Base-by-base conservation (phyloP, 2,888 invertebrate genomes). In the Orthosia cruda region DNA sequence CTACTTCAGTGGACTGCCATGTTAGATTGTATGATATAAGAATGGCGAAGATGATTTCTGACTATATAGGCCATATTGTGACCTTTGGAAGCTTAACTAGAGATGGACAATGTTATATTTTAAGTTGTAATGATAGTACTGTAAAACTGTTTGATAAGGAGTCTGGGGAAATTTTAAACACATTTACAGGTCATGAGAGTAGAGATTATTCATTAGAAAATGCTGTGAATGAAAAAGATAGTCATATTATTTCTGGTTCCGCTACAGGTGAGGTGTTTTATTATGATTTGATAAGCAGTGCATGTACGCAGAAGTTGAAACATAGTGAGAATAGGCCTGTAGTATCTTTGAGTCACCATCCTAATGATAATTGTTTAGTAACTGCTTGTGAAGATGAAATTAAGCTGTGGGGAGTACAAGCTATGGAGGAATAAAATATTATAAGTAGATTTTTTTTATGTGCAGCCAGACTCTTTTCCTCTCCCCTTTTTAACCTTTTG, bases 91-190 rank as follows among this genome's bases (percentile, higher is more conserved):
- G 97, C 79, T 97, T 99, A 87, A 99, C 99, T 0, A 97, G 98
- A 86, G 99, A 99, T 93, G 98, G 98, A 0, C 99, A 99, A 90
- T 99, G 99, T 91, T 97, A 98, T 77, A 96, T 99, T 23, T 97
- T 98, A 1, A 98, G 99, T 86, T 98, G 99, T 86, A 97, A 98
- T 11, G 99, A 99, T 93, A 98, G 98, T 86, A 97, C 97, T 0
- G 96, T 99, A 1, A 97, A 98, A 89, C 96, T 99, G 66, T 97
- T 99, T 86, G 99, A 99, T 92, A 99, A 99, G 95, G 96, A 96
- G 70, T 93, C 95, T 0, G 96, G 96, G 0, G 96, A 96, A 75
- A 80, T 96, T 4, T 79, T 96, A 2, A 96, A 96, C 70, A 98
- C 98, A 72, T 99, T 98, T 91, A 97, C 96, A 26, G 99, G 99